phyloP scores from a whole-genome alignment of 2,888 invertebrate genomes.

The Gastracanthus pulcherrimus region DNA sequence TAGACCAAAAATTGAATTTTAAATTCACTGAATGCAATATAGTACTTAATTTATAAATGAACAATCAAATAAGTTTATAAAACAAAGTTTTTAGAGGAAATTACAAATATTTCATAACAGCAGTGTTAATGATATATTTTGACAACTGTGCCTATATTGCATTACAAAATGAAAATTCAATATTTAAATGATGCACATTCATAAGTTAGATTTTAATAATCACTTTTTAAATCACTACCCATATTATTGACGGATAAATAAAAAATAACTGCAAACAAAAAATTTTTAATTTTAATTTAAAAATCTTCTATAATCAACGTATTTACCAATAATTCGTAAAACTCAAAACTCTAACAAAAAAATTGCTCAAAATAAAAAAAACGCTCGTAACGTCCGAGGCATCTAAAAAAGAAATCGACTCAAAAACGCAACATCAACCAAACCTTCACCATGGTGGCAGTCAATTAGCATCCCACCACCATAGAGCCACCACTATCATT shows the following conservation, averaged over 20 bases:
- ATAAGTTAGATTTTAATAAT: too few species aligned
- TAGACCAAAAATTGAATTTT: neutral
- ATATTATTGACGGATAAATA: neutral
- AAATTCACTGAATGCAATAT: too few species aligned
- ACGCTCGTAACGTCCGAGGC: neutral
- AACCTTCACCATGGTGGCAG: neutral
- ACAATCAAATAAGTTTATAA: too few species aligned
- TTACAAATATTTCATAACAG: too few species aligned
- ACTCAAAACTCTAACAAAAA: neutral
- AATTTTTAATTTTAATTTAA: neutral
- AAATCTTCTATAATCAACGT: neutral
- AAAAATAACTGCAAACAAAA: neutral
- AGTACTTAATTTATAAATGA: too few species aligned
- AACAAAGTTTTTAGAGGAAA: too few species aligned
- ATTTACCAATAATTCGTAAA: neutral
- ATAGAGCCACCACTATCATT: neutral
- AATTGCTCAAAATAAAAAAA: neutral
- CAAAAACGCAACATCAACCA: neutral
- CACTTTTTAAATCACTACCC: too few species aligned
- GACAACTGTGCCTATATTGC: too few species aligned
- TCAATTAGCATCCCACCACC: constrained; percentile 1
- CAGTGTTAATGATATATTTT: too few species aligned
- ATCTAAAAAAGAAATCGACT: neutral
- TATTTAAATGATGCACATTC: too few species aligned
- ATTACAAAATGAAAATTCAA: too few species aligned